Percentiles rank a stretch among this genome's conserved stretches.
phyloP scores from a whole-genome alignment of 2,888 invertebrate genomes.

The Coenonympha glycerion region DNA sequence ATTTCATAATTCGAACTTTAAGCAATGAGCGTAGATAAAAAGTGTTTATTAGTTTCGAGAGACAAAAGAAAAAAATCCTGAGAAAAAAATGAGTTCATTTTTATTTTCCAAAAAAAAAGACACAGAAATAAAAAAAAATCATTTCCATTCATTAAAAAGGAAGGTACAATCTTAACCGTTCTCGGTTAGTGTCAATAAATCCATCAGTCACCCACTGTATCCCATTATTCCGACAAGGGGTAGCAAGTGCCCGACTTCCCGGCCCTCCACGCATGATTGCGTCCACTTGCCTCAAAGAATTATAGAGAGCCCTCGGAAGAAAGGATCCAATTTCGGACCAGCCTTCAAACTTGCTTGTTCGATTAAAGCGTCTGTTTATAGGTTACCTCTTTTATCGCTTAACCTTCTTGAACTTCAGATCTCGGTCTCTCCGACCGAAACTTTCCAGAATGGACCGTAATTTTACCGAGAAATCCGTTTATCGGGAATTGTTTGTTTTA shows the following conservation, averaged over 20 bases:
- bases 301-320: conserved; percentile 15
- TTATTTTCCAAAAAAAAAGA: too few relatives aligned
- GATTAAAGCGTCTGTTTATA: conserved; percentile 3
- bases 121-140: too few relatives aligned
- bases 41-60: too few relatives aligned
- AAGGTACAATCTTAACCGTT: background rate
- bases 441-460: too few relatives aligned
- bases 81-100: too few relatives aligned
- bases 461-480: too few relatives aligned
- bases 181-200: background rate
- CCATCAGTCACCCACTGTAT: conserved; percentile 1
- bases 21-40: too few relatives aligned
- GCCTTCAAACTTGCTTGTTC: conserved; percentile 10
- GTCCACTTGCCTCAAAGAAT: conserved; percentile 21
- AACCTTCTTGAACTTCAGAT: background rate
- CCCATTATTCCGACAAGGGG: background rate
- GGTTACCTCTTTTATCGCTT: background rate
- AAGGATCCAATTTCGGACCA: conserved; percentile 21
- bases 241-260: background rate
- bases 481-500: too few relatives aligned
- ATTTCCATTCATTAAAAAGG: background rate
- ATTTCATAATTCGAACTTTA: too few relatives aligned
- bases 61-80: too few relatives aligned
- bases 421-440: background rate
- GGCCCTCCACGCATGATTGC: conserved; percentile 15